Conservation (phyloP, 2,113 vertebrate genomes). For the Anguilla japonica region DNA sequence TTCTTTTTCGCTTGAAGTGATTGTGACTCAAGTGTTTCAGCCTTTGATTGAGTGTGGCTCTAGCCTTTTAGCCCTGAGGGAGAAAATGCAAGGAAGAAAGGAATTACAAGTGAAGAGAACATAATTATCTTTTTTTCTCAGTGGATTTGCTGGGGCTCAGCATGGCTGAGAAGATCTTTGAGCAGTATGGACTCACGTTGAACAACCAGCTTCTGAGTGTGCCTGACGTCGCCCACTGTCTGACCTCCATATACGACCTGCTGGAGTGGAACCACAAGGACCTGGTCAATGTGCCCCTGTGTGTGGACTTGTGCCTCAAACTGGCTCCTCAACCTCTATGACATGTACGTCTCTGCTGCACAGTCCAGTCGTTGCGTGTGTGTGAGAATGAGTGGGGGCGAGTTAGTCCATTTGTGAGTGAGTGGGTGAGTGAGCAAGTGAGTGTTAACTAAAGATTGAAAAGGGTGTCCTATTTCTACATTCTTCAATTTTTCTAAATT, state of each 20-base stretch:
- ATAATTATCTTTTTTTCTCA: conserved; percentile 45
- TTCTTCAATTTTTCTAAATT: no score
- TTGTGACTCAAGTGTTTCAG: no score
- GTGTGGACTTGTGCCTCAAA: conserved; percentile 98
- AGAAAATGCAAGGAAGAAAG: neutral
- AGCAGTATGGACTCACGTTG: conserved; percentile 86
- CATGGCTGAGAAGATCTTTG: conserved; percentile 86
- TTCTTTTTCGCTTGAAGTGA: neutral
- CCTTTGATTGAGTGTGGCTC: neutral
- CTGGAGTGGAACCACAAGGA: conserved; percentile 90
- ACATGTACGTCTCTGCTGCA: conserved; percentile 77
- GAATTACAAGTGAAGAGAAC: neutral
- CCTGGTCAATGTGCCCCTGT: conserved; percentile 91
- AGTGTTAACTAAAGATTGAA: no score
- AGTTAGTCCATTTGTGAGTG: no score
- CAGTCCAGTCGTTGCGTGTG: neutral
- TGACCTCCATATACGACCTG: conserved; percentile 88
- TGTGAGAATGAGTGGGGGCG: no score
- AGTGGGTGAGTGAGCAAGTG: no score
- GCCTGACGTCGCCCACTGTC: conserved; percentile 88
- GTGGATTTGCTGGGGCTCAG: conserved; percentile 92
- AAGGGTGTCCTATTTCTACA: no score
- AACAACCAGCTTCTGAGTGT: conserved; percentile 85
- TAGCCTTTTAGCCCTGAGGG: neutral
- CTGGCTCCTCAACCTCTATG: conserved; percentile 97